Base-by-base conservation (phyloP, 2,797 vertebrate species). In the Mormyrus hasselquistii region DNA sequence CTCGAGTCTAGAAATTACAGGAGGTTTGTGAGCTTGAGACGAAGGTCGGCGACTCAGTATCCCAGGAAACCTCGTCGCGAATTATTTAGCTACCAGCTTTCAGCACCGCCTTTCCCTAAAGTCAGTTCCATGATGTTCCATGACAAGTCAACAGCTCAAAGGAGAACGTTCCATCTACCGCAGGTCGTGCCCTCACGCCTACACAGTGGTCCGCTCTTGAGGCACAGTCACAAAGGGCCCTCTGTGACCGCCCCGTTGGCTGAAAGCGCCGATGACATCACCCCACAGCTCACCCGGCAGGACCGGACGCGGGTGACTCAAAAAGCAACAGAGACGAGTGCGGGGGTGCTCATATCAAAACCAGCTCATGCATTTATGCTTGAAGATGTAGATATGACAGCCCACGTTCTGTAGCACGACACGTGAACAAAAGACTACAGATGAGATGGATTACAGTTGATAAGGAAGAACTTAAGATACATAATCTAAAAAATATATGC, bases 231-330 rank as follows among this genome's bases (percentile, higher is more conserved):
- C 91, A 92, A 92, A 90, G 91, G 89, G 12, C 47, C 69, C 82
- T 88, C 89, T 93, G 87, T 90, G 73, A 90, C 62, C 10, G 44
- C 87, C 88, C 52, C 79, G 69, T 29, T 59, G 83, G 88, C 88
- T 90, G 89, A 91, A 92, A 87, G 52, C 22, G 62, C 91, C 82
- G 89, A 86, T 95, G 95, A 95, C 84, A 88, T 95, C 93, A 95
- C 88, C 34, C 59, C 29, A 34, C 29, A 19, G 89, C 90, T 90
- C 92, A 91, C 92, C 91, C 93, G 93, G 92, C 93, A 83, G 41
- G 10, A 90, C 90, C 89, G 88, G 87, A 91, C 92, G 87, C 5
- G 90, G 90, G 89, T 93, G 93, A 93, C 91, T 93, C 90, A 93
- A 92, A 76, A 76, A 6, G 89, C 86, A 91, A 92, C 90, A 94